Evolutionary conservation across 2,888 invertebrate genomes (phyloP), one percentile per base, ranked within the genome.

Genomic region (Gymnosoma rotundatum): DNA sequence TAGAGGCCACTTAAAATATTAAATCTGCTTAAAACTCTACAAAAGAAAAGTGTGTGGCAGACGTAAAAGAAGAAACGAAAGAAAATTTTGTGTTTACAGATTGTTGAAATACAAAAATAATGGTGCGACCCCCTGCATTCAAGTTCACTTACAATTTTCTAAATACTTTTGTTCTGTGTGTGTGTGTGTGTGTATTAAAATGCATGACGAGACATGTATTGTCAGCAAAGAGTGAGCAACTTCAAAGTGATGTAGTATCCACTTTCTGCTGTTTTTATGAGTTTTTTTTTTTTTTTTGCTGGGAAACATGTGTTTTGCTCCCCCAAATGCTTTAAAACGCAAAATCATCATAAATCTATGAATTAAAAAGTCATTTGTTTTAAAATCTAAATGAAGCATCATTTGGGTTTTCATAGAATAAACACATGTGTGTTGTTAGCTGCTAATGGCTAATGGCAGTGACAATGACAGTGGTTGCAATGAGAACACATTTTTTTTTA

Each of bases 301-400:
- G 32, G 4, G 67, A 61, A 78, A 74, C 80, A 80, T 80, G 66
- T 74, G 73, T 67, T 61, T 21, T n/a, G 38, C 38, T 58, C 38
- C 72, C 64, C 72, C 52, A 56, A 50, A 58, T 54, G 42, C 25
- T 42, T 9, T 45, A n/a, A 48, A 21, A 56, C 12, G 45, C 52
- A 36, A 73, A 83, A 78, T 63, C 16, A 74, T 70, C 79, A 83
- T 83, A 83, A 80, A 83, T 84, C 81, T 74, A 81, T 69, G 67
- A 73, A 81, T 78, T 52, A 84, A 78, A 83, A 78, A 64, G 69
- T 81, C 63, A 84, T 84, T 84, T 84, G 73, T 84, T 81, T 81
- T 64, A 18, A 74, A 74, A 84, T 73, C 56, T 78, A 74, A 84
- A 81, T 81, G 81, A 81, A 74, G 73, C 84, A 70, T 84, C 20